phyloP scores from a whole-genome alignment of 2,113 vertebrate genomes.

The Laterallus jamaicensis region DNA sequence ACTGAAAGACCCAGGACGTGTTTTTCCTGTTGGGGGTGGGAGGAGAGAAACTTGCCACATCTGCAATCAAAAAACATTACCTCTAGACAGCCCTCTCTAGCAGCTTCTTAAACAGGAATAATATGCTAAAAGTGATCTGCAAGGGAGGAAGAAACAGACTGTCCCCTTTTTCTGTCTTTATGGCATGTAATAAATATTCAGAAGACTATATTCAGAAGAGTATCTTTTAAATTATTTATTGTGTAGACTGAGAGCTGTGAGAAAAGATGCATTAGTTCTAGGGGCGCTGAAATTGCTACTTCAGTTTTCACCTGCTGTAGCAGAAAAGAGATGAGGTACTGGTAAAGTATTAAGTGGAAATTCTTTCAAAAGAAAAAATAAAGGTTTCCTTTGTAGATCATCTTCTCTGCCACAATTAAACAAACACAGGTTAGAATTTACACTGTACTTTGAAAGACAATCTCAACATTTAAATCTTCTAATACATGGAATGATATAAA shows the following conservation, averaged over 20 bases:
- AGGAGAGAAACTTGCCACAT: not conserved
- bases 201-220: not conserved
- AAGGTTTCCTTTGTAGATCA: not conserved
- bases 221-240: not conserved
- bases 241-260: not conserved
- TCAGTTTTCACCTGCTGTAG: not conserved
- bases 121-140: not conserved
- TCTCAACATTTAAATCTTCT: not conserved
- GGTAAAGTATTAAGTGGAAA: not conserved
- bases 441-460: not conserved
- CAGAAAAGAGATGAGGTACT: not conserved
- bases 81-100: not conserved
- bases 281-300: not conserved
- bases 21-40: slow-evolving; percentile 32
- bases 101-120: not conserved
- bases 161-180: not conserved
- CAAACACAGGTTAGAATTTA: not conserved
- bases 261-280: not conserved
- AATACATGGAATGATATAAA: not conserved
- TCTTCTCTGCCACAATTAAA: not conserved
- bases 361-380: not conserved
- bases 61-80: not conserved
- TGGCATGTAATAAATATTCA: not conserved
- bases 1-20: not conserved
- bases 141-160: not conserved